Evolutionary conservation across 1,140 invertebrate genomes (phyloP), one percentile per base, ranked within the genome.

Genomic region (Lucilia sericata): DNA sequence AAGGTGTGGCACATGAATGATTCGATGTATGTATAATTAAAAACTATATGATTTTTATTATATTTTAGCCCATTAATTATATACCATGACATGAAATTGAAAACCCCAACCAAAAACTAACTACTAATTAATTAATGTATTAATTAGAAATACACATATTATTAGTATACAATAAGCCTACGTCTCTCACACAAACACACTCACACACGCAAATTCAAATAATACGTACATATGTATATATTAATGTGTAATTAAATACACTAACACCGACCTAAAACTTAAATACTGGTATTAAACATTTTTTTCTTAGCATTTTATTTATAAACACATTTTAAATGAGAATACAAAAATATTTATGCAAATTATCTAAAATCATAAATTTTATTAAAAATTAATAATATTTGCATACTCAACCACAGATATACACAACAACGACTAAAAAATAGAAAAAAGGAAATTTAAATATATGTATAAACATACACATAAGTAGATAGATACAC

Each of bases 301-400:
- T 30, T 30, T 30, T 30, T 30, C 1, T 30, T 30, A 30, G 1
- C 25, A 30, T 30, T 30, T 30, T 30, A 30, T 30, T 30, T 30
- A 30, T 30, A 30, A 30, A 30, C 25, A 30, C 25, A 30, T 30
- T 30, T 42, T 42, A 42, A 42, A 42, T 42, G 5, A 42, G 7
- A 42, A 5, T 8, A 42, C 42, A 42, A 42, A 30, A 42, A 60
- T 14, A 60, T 17, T 17, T 60, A 60, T 60, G 51, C 13, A 60
- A 60, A 60, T 60, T n/a, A 17, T 21, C 17, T 21, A 70, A 70
- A 70, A 70, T 70, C 19, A 70, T 19, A 70, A 70, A 60, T 60
- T 60, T 60, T 60, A 60, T 60, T 19, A 70, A 70, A 70, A 70
- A 70, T 70, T 70, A 70, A 70, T 70, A 70, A 70, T 70, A 70